Base-by-base conservation (phyloP, 2,113 vertebrate genomes). In the Cairina moschata region DNA sequence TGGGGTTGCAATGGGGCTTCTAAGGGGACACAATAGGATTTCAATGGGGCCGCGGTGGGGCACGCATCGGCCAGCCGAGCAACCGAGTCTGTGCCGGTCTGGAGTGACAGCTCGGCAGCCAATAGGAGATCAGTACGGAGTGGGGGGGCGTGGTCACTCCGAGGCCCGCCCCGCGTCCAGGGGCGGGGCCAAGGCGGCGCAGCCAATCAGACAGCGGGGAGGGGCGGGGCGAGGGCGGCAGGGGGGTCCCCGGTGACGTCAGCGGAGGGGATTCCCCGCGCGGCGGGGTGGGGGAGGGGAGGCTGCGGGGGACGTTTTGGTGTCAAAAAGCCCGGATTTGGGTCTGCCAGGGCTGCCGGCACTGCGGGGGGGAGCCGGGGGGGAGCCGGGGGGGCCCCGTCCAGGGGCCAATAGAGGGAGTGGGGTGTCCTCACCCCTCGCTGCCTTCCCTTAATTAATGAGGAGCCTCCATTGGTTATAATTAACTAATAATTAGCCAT, bases 111-210 rank as follows among this genome's bases (percentile, higher is more conserved):
- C n/a, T 23, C 31, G 2, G 2, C 3, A 36, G 1, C 80, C 75
- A 88, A 71, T 81, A 71, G 31, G 0, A 29, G 26, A 6, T 4
- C 59, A n/a, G 16, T 5, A 14, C 31, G 3, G 10, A 0, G 11
- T 3, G 17, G 3, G 3, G n/a, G n/a, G 31, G 58, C n/a, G 38
- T 23, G 14, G 55, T 3, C 32, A 15, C 1, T 0, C 0, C 0
- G 3, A 14, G 5, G 3, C 0, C 13, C 26, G 0, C 7, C 67
- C 46, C 46, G 20, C 20, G 1, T 5, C 46, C 46, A 48, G 46
- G 46, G 63, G 38, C 59, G 59, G 59, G 8, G 59, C 59, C 34
- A 62, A 36, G 15, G 9, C 15, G 28, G 62, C 11, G 25, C 60
- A 38, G 34, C 62, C 62, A 63, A 63, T 63, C 62, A 38, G 16